Conservation (phyloP, 1,140 invertebrate genomes). For the Aphidius gifuensis region DNA sequence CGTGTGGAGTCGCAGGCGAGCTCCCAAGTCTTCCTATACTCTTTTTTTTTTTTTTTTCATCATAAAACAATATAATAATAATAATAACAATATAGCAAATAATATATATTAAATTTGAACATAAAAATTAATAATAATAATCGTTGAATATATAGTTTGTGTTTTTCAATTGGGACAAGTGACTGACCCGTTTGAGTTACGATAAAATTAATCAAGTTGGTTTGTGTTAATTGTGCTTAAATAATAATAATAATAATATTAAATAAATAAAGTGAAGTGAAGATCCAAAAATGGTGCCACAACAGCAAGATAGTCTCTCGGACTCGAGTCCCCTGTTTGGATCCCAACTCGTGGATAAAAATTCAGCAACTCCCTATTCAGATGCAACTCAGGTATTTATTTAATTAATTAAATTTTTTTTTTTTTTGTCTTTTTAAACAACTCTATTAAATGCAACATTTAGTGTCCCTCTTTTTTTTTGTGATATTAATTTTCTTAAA, state of each 20-base stretch:
- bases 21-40: not conserved
- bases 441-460: not conserved
- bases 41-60: too few species aligned
- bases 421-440: slow-evolving; percentile 1
- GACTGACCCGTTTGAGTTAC: too few species aligned
- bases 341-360: slow-evolving; percentile 81
- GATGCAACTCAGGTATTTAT: slow-evolving; percentile 87
- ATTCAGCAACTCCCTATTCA: slow-evolving; percentile 89
- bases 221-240: too few species aligned
- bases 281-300: slow-evolving; percentile 58
- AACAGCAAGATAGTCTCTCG: slow-evolving; percentile 59
- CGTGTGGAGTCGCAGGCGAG: slow-evolving; percentile 7
- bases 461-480: not conserved
- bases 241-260: too few species aligned
- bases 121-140: not conserved
- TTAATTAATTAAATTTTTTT: not conserved
- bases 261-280: slow-evolving; percentile 1
- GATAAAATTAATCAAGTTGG: too few species aligned
- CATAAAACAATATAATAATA: too few species aligned
- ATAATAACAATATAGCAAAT: not conserved
- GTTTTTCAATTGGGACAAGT: too few species aligned
- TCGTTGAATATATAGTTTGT: not conserved
- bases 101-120: not conserved
- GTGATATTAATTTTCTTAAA: not conserved
- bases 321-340: slow-evolving; percentile 67